Percentiles rank a stretch among this genome's conserved stretches.
Evolutionary conservation across 1,140 invertebrate genomes (phyloP).

Genomic region (Ceratosolen solmsi): DNA sequence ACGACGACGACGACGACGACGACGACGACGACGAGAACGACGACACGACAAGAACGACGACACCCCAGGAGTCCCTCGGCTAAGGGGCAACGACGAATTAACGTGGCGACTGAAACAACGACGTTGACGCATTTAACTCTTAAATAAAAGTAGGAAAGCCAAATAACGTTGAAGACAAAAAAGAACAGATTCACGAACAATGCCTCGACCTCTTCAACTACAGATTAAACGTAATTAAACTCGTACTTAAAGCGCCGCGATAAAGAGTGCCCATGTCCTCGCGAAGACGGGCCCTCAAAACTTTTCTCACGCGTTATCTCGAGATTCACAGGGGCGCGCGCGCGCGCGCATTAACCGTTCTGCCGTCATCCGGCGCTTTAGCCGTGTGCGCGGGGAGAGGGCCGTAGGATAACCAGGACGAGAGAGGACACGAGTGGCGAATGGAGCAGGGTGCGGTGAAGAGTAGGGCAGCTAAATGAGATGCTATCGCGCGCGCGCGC

Average conservation of each 20-base stretch:
- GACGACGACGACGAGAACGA: too few relatives aligned
- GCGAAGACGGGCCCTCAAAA: conserved; percentile 14
- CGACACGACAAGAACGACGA: too few relatives aligned
- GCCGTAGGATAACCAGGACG: not conserved
- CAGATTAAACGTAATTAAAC: conserved; percentile 27
- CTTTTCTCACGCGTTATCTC: conserved; percentile 44
- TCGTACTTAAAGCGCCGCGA: conserved; percentile 6
- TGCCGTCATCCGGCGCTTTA: not conserved
- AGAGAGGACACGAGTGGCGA: too few relatives aligned
- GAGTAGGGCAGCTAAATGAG: conserved; percentile 6
- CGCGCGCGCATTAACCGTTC: not conserved
- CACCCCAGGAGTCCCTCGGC: too few relatives aligned
- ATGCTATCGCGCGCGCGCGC: conserved; percentile 30
- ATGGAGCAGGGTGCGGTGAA: not conserved
- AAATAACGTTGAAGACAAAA: not conserved
- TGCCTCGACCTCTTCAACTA: not conserved
- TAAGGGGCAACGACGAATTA: too few relatives aligned
- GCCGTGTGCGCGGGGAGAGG: not conserved
- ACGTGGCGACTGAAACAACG: too few relatives aligned
- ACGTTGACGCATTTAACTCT: not conserved
- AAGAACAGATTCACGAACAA: not conserved
- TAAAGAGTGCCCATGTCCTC: conserved; percentile 7
- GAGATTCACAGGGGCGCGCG: conserved; percentile 1
- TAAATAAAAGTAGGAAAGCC: not conserved
- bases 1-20: too few relatives aligned